Evolutionary conservation across 2,113 vertebrate genomes (phyloP), one percentile per base, ranked within the genome.

Genomic region (Xiphorhynchus elegans): DNA sequence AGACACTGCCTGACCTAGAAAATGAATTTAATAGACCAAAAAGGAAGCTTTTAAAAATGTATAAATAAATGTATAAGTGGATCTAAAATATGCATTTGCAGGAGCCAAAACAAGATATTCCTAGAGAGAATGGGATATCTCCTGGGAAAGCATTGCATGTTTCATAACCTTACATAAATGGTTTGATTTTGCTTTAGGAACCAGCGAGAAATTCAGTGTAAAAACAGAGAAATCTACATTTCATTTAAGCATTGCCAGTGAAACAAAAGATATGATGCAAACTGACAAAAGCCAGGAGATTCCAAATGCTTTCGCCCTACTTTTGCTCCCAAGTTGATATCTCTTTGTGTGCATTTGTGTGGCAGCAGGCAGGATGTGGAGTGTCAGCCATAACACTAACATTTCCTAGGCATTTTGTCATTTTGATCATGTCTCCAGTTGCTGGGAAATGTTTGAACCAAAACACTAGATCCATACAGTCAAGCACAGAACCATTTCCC

Each of bases 21-120:
- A 94, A 93, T 84, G 13, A 75, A 44, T 88, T 90, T 81, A 94
- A 97, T 78, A 94, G 83, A 84, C 64, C 64, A 78, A 75, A 96
- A 95, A 69, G 24, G 49, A 94, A 89, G 44, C 47, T 75, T 96
- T 84, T 90, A 46, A 92, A 95, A 92, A 90, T 86, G n/a, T 49
- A 87, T 94, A 90, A 92, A 92, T 84, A 78, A 73, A 78, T 72
- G 26, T 56, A 78, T 52, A 92, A 96, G n/a, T 46, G 53, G 33
- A 73, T 76, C 67, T 94, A 79, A 92, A 96, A 93, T 91, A 89
- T 49, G n/a, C 49, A 91, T 93, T 84, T 94, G 23, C 52, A 50
- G 64, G 23, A 94, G 11, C 68, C 39, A 88, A 94, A 96, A 33
- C 79, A 96, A 91, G 72, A 88, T 75, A 84, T 93, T 96, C 90